Evolutionary conservation across 2,888 invertebrate genomes (phyloP).

Genomic region (Himalopsyche tibetana): DNA sequence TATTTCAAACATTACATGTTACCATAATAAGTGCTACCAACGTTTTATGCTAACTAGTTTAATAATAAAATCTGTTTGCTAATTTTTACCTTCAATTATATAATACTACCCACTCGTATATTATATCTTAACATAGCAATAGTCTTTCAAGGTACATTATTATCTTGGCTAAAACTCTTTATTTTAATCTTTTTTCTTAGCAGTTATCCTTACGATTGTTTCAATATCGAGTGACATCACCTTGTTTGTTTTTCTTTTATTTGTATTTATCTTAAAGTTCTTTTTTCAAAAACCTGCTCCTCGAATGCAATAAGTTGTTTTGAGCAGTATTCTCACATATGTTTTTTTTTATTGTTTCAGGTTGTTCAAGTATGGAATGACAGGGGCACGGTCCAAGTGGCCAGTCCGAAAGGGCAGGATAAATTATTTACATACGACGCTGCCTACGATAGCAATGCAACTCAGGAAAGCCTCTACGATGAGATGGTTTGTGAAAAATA

Average conservation of each 20-base stretch:
- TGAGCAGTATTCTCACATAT: not conserved
- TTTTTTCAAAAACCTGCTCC: slow-evolving; percentile 33
- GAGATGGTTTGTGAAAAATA: slow-evolving; percentile 81
- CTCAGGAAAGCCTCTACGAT: slow-evolving; percentile 95
- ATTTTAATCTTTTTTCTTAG: not conserved
- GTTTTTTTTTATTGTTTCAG: slow-evolving; percentile 68
- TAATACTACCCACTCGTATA: not conserved
- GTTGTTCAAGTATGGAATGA: slow-evolving; percentile 91
- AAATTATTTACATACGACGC: slow-evolving; percentile 99
- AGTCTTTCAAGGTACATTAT: not conserved
- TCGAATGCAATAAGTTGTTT: slow-evolving; percentile 5
- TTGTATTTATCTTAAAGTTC: not conserved
- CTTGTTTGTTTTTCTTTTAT: slow-evolving; percentile 11
- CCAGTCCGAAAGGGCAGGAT: slow-evolving; percentile 90
- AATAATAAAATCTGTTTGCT: not conserved
- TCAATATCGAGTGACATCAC: not conserved
- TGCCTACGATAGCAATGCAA: slow-evolving; percentile 93
- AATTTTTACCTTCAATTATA: not conserved
- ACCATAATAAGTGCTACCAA: slow-evolving; percentile 21
- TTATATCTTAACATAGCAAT: not conserved
- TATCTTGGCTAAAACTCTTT: not conserved
- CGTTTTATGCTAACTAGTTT: not conserved
- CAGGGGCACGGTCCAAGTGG: slow-evolving; percentile 93
- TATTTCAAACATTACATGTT: not conserved
- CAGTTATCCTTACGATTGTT: not conserved